These are phyloP conservation scores for Lepidurus couesii DNA, from an alignment of 1,140 invertebrate species.

Conservation along the genomic window DNA sequence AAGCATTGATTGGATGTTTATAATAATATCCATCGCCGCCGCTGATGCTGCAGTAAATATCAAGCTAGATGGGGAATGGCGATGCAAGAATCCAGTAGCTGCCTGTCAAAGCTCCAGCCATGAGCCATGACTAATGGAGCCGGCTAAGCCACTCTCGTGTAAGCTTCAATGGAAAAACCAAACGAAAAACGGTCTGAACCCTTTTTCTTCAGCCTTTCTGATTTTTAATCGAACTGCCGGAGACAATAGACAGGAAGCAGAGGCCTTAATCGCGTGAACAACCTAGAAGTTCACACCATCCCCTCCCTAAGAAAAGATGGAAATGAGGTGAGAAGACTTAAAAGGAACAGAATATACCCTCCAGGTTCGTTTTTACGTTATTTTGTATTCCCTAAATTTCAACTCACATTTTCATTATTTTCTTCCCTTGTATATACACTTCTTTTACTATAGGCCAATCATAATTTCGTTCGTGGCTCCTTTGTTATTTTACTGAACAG, in stretches of 20 bases:
- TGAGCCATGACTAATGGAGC: slow-evolving; percentile 21
- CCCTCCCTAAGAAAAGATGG: background rate
- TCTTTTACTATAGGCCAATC: background rate
- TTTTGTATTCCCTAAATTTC: too few relatives aligned
- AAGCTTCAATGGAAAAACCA: background rate
- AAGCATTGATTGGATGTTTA: slow-evolving; percentile 1
- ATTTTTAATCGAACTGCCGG: background rate
- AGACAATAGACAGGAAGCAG: slow-evolving; percentile 2
- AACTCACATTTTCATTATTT: too few relatives aligned
- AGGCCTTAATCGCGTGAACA: background rate
- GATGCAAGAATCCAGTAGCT: slow-evolving; percentile 7
- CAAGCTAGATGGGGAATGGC: background rate
- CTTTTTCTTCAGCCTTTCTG: background rate
- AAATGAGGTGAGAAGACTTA: background rate
- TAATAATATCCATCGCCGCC: background rate
- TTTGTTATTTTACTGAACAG: background rate
- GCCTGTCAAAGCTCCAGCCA: slow-evolving; percentile 17
- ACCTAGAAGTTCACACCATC: background rate
- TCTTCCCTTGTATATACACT: too few relatives aligned
- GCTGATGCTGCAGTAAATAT: slow-evolving; percentile 19
- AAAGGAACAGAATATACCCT: too few relatives aligned
- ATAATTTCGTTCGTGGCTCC: background rate
- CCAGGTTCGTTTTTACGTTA: too few relatives aligned
- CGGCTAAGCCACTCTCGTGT: background rate
- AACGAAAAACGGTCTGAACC: background rate